Evolutionary conservation across 2,113 vertebrate species (phyloP), one percentile per base, ranked within the genome.

Genomic region (Sardina pilchardus): DNA sequence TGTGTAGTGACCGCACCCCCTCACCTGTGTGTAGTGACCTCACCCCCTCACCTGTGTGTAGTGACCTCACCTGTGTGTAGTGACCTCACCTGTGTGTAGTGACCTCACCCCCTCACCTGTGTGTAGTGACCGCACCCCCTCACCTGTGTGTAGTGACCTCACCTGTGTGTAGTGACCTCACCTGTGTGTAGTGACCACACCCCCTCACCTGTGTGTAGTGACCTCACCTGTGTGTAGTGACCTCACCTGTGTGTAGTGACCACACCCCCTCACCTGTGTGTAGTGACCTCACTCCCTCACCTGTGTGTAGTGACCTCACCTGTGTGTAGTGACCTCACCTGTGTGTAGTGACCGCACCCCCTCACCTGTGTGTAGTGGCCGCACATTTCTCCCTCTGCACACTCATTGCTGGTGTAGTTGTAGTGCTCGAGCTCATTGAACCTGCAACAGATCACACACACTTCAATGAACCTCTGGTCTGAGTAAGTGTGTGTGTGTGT

Each of bases 301-400:
- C 34, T 81, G 17, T 36, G 34, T 59, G 19, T 50, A 63, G 17
- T 48, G 14, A 16, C 50, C 50, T 17, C 50, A 53, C 16, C 14
- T 53, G 48, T 48, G 71, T 45, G 26, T 9, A 63, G 47, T 30
- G 16, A 21, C 16, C 30, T 87, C 53, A 95, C 95, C 95, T 95
- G 95, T 84, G 94, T 96, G 81, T 96, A 42, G 39, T 42, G 39
- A 42, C 14, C 50, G 1, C 50, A 19, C 14, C 0, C 6, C 4
- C 45, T 47, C 45, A 47, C 45, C 45, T 47, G 45, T 47, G 45
- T 47, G 45, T 47, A 47, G 45, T 47, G 45, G 12, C 56, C 56
- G 91, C 95, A 96, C 91, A 92, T 90, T 89, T 93, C 83, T 8
- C 93, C 88, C 1, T 94, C 92, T 3, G 89, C 19, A 86, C 95